phyloP scores from a whole-genome alignment of 1,140 invertebrate species.

The Eriosoma lanigerum region DNA sequence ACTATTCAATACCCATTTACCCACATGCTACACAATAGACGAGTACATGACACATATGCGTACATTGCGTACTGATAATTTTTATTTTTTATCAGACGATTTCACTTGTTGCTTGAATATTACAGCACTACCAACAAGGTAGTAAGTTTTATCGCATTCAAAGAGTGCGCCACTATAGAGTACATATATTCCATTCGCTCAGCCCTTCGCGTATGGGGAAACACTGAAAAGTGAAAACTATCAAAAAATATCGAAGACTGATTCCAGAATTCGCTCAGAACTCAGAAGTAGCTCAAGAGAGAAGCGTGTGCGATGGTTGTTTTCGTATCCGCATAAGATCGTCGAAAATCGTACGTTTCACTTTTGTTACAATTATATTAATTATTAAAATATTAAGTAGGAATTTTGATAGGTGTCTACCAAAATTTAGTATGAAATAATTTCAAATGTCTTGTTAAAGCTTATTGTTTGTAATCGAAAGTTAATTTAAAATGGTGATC shows the following conservation, averaged over 20 bases:
- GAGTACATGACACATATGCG: neutral
- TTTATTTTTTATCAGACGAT: neutral
- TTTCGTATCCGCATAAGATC: no score
- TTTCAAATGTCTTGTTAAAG: neutral
- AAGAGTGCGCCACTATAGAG: neutral
- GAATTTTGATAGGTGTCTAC: neutral
- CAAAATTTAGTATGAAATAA: neutral
- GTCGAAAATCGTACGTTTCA: no score
- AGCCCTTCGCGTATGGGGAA: neutral
- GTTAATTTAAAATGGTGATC: conserved; percentile 40
- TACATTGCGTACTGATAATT: neutral
- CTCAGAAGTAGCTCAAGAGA: no score
- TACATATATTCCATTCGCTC: neutral
- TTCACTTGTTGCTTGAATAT: neutral
- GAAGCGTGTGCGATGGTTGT: neutral
- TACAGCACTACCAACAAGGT: no score
- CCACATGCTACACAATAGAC: neutral
- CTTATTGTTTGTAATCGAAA: neutral
- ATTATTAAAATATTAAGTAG: no score
- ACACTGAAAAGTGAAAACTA: neutral
- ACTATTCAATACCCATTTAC: no score
- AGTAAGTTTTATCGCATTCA: neutral
- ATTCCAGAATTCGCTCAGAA: neutral
- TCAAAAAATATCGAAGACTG: neutral
- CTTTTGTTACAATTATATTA: no score